phyloP scores from a whole-genome alignment of 2,888 invertebrate genomes.

The Anodontia alba region DNA sequence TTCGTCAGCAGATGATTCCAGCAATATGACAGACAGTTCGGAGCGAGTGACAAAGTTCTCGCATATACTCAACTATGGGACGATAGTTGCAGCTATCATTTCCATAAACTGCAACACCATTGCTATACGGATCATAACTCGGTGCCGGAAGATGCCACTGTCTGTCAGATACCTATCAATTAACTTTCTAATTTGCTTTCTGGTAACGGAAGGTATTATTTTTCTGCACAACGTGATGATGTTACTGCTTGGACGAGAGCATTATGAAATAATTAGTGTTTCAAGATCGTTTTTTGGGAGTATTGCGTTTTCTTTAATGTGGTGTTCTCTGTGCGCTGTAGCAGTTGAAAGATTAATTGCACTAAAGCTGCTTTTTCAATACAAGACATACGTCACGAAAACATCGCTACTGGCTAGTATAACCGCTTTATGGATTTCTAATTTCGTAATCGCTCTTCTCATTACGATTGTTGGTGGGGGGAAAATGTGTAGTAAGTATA shows the following conservation, averaged over 20 bases:
- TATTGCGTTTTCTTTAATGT: background rate
- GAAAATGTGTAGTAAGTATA: background rate
- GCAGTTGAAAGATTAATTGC: background rate
- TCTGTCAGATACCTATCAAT: background rate
- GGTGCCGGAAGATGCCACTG: background rate
- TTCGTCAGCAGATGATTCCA: background rate
- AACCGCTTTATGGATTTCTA: background rate
- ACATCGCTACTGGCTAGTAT: background rate
- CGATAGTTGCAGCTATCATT: background rate
- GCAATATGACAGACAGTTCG: background rate
- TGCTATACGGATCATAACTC: background rate
- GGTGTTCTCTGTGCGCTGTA: no score
- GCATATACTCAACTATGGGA: background rate
- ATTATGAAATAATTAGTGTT: background rate
- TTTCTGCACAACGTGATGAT: background rate
- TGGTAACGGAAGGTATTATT: background rate
- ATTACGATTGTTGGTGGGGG: background rate
- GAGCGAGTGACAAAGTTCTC: background rate
- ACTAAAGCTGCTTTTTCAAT: background rate
- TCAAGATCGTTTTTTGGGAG: background rate
- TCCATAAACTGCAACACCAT: background rate
- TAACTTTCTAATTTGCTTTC: background rate
- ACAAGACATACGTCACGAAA: background rate
- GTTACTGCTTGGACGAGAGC: background rate
- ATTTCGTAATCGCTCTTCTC: background rate